Base-by-base conservation (phyloP, 2,113 vertebrate species). In the Nyctereutes procyonoides region DNA sequence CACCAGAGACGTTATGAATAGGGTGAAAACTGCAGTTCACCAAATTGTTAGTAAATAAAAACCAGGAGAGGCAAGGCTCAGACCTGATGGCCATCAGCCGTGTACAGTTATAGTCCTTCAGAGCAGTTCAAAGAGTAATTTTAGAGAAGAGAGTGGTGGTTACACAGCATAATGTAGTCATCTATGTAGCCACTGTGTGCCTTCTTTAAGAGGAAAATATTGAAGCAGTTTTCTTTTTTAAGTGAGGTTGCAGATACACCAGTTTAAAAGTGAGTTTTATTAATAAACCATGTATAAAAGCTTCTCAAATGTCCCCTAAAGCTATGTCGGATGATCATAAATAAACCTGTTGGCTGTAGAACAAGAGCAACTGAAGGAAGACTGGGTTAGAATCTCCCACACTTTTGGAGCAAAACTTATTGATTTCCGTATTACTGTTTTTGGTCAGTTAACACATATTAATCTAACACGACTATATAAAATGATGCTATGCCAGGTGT, bases 21-120 rank as follows among this genome's bases (percentile, higher is more conserved):
- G 79, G 19, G 96, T 97, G 83, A 88, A 98, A 98, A 98, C 63
- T 83, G 95, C 12, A 97, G 80, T 82, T 98, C 90, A 92, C 22
- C 90, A 96, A 92, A 84, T 28, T 88, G 55, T 90, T 77, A 93
- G 60, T 96, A 98, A 98, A 98, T 74, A 98, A 92, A 97, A 93
- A 69, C 15, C 48, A 93, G 90, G 58, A 94, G 53, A 60, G 96
- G 90, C 15, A 95, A 88, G 80, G 20, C 53, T 30, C 26, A 14
- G n/a, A 76, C 82, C 82, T 85, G 53, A 67, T 65, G 38, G 93
- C 58, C 76, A 82, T 4, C 73, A 85, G 65, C 16, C 55, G 60
- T 95, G 28, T 48, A 63, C 15, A 93, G 69, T 73, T n/a, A 88
- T 1, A 65, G 88, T 11, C 97, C 20, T 85, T 94, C 4, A 62